Percentiles rank a stretch among this genome's conserved stretches.
These are phyloP conservation scores for Arctia plantaginis DNA, from an alignment of 2,888 invertebrate species.

Conservation along the genomic window DNA sequence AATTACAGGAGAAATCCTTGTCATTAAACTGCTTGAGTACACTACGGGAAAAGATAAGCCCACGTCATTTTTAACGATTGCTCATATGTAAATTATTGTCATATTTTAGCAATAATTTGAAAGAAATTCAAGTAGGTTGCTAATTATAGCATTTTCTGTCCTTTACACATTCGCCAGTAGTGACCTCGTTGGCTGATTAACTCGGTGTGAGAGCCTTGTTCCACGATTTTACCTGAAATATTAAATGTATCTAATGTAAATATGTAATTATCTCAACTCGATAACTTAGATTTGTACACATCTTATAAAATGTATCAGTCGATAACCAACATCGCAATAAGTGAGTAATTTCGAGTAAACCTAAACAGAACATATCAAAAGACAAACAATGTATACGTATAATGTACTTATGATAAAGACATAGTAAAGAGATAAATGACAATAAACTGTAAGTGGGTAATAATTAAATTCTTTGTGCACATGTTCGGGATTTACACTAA, in stretches of 20 bases:
- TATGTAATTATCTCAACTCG: background rate
- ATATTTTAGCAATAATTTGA: background rate
- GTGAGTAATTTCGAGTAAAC: too few relatives aligned
- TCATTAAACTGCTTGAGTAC: background rate
- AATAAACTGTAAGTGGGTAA: background rate
- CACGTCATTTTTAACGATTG: background rate
- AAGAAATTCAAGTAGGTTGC: background rate
- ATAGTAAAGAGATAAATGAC: too few relatives aligned
- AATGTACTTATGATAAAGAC: too few relatives aligned
- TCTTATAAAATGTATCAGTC: background rate
- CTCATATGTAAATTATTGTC: background rate
- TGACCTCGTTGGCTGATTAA: conserved; percentile 88
- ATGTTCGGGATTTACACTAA: background rate
- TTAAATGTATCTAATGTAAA: background rate
- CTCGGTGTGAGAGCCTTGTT: conserved; percentile 91
- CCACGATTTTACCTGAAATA: conserved; percentile 89
- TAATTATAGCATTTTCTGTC: conserved; percentile 60
- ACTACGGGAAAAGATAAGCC: background rate
- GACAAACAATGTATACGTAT: too few relatives aligned
- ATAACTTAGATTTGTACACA: background rate
- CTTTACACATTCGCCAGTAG: conserved; percentile 88
- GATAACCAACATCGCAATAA: too few relatives aligned
- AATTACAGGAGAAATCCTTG: background rate
- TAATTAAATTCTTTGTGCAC: background rate
- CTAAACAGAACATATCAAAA: too few relatives aligned